Evolutionary conservation across 2,797 vertebrate genomes (phyloP).

Genomic region (Chloroceryle amazona): DNA sequence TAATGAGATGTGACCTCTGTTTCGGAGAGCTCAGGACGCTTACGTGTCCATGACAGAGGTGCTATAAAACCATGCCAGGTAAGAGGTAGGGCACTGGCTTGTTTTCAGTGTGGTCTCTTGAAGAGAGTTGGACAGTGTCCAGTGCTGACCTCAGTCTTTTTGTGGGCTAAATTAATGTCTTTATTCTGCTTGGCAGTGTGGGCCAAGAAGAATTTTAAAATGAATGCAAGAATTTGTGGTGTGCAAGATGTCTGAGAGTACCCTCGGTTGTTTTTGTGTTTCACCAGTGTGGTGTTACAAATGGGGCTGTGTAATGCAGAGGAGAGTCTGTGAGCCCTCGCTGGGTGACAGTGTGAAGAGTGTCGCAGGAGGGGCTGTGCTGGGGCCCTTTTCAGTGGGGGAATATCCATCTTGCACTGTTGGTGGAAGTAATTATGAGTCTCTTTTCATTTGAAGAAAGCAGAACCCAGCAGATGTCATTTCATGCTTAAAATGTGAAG

Average conservation of each 20-base stretch:
- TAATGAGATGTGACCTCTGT: neutral
- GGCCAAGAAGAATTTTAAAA: conserved; percentile 62
- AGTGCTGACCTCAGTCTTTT: conserved; percentile 44
- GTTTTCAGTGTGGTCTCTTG: neutral
- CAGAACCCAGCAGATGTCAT: conserved; percentile 13
- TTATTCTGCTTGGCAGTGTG: conserved; percentile 58
- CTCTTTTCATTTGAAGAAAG: neutral
- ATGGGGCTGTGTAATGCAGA: neutral
- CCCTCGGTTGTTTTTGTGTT: conserved; percentile 33
- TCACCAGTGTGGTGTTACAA: conserved; percentile 18
- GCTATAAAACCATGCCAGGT: neutral
- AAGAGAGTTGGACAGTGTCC: conserved; percentile 17
- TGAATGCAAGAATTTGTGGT: conserved; percentile 64
- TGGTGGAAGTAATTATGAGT: conserved; percentile 10
- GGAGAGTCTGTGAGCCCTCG: neutral
- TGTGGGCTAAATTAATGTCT: conserved; percentile 46
- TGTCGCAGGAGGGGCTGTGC: neutral
- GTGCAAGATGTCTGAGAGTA: conserved; percentile 42
- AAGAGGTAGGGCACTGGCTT: neutral
- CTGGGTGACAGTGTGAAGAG: neutral
- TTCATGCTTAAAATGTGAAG: conserved; percentile 30
- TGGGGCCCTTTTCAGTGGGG: neutral
- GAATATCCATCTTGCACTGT: neutral
- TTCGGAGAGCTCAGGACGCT: neutral
- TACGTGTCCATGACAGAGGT: fast-evolving